phyloP scores from a whole-genome alignment of 2,113 vertebrate genomes.

The Danionella cerebrum region DNA sequence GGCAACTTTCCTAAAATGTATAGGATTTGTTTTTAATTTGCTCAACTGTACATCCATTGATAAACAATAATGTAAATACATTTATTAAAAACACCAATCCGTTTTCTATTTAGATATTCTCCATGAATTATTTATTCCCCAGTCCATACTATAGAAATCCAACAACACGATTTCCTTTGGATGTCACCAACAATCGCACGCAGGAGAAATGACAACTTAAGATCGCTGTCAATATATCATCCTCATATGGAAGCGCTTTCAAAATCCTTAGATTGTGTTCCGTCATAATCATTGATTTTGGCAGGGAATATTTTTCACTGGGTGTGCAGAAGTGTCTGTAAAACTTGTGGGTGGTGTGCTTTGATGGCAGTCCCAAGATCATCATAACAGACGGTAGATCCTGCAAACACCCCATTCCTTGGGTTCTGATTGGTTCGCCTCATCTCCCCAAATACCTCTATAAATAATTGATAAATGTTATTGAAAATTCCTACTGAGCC shows the following conservation, averaged over 20 bases:
- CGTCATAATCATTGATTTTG: background rate
- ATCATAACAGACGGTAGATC: background rate
- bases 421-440: constrained; percentile 4
- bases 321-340: background rate
- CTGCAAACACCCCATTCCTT: background rate
- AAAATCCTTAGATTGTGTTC: background rate
- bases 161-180: too few species aligned
- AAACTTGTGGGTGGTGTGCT: constrained; percentile 1
- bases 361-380: constrained; percentile 17
- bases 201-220: too few species aligned
- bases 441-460: background rate
- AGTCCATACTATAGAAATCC: too few species aligned
- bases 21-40: too few species aligned
- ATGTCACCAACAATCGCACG: too few species aligned
- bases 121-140: too few species aligned
- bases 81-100: too few species aligned
- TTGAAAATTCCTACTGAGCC: background rate
- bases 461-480: constrained; percentile 26
- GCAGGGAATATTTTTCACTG: background rate
- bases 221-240: background rate
- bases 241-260: too few species aligned
- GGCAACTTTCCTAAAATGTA: too few species aligned
- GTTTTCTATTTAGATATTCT: too few species aligned
- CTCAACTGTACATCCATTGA: too few species aligned
- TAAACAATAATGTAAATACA: too few species aligned